A percentile compares a stretch with the other conserved stretches of the same genome.
These are phyloP conservation scores for Gallirallus australis DNA, from an alignment of 2,797 vertebrate species.

Conservation along the genomic window DNA sequence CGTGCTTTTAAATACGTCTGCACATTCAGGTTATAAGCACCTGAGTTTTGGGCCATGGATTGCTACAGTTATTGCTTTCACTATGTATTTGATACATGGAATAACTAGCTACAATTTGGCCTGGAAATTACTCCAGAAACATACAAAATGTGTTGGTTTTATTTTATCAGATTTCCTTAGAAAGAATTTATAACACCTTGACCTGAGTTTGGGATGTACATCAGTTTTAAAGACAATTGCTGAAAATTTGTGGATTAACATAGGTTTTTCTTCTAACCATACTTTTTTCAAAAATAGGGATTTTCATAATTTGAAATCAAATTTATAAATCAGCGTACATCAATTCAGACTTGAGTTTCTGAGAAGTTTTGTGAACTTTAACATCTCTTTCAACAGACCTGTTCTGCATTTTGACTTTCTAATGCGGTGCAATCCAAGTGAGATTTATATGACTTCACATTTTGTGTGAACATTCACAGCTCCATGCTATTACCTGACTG, in stretches of 20 bases:
- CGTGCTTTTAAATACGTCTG: neutral
- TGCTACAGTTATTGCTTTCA: neutral
- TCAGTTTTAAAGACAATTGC: neutral
- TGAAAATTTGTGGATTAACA: neutral
- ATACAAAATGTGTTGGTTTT: neutral
- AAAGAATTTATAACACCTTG: neutral
- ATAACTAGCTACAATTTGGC: neutral
- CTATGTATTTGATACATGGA: neutral
- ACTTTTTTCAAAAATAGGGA: neutral
- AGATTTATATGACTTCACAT: conserved; percentile 47
- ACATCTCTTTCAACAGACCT: neutral
- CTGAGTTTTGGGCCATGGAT: neutral
- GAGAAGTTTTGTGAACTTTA: conserved; percentile 27
- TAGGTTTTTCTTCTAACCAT: neutral
- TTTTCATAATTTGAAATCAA: conserved; percentile 11
- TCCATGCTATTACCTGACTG: conserved; percentile 49
- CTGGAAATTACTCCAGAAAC: neutral
- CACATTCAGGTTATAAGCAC: neutral
- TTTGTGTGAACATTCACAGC: conserved; percentile 43
- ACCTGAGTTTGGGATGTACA: neutral
- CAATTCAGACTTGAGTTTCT: neutral
- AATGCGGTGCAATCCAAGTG: conserved; percentile 4
- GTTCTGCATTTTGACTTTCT: conserved; percentile 37
- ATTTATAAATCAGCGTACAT: neutral
- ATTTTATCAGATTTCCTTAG: neutral